Conservation (phyloP, 2,797 vertebrate species). For the Crenichthys baileyi region DNA sequence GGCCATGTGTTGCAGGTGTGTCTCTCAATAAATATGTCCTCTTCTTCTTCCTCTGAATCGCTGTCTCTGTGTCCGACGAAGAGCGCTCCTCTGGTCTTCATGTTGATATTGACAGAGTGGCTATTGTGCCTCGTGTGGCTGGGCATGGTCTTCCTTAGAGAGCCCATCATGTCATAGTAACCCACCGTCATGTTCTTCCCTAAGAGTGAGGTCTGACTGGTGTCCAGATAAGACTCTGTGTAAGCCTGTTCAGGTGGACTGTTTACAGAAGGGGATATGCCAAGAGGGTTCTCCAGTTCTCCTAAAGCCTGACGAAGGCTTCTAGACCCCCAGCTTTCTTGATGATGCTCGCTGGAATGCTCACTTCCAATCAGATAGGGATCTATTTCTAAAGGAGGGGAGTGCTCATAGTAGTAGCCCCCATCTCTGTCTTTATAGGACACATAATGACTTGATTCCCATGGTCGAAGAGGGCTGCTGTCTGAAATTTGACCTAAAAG, state of each 20-base stretch:
- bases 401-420: constrained; percentile 82
- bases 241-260: constrained; percentile 70
- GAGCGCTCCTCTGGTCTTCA: constrained; percentile 80
- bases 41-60: constrained; percentile 75
- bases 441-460: constrained; percentile 84
- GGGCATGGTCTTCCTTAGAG: constrained; percentile 84
- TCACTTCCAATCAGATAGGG: constrained; percentile 73
- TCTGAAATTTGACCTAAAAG: constrained; percentile 82
- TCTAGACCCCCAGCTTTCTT: constrained; percentile 85
- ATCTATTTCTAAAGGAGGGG: constrained; percentile 68
- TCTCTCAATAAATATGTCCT: constrained; percentile 77
- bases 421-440: constrained; percentile 81
- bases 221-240: constrained; percentile 76
- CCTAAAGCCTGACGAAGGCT: constrained; percentile 80
- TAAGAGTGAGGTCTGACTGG: constrained; percentile 59
- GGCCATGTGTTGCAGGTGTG: constrained; percentile 84
- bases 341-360: constrained; percentile 52
- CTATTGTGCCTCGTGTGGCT: constrained; percentile 64
- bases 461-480: constrained; percentile 74
- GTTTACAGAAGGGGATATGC: constrained; percentile 73
- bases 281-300: constrained; percentile 85
- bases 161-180: constrained; percentile 87
- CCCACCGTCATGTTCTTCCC: constrained; percentile 73
- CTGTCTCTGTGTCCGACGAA: constrained; percentile 73
- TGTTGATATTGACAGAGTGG: constrained; percentile 81